These are phyloP conservation scores for Cricetomys ansorgei DNA, from an alignment of 2,113 vertebrate genomes.

Conservation along the genomic window DNA sequence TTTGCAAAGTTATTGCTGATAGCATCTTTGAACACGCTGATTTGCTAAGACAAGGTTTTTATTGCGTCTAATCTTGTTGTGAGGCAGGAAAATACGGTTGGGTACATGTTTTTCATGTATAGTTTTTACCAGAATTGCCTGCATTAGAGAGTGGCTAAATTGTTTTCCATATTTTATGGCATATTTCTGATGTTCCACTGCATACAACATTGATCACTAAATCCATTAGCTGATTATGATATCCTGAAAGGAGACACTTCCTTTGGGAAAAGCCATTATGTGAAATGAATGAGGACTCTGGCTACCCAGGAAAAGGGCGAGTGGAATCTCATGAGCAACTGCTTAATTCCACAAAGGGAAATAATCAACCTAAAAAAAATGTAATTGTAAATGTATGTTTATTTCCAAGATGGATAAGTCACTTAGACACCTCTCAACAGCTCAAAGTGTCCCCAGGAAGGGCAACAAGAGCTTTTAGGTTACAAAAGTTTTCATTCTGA, in stretches of 20 bases:
- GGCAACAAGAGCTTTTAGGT: neutral
- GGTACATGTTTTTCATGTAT: constrained; percentile 62
- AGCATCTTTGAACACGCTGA: constrained; percentile 79
- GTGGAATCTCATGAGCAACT: constrained; percentile 45
- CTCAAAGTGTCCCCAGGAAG: neutral
- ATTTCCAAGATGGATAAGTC: neutral
- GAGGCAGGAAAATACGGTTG: constrained; percentile 70
- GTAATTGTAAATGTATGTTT: neutral
- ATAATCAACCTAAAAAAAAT: neutral
- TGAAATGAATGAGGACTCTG: constrained; percentile 69
- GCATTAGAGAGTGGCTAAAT: constrained; percentile 72
- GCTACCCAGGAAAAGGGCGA: neutral
- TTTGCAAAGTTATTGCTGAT: constrained; percentile 81
- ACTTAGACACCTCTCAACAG: neutral
- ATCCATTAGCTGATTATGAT: constrained; percentile 77
- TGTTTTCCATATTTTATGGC: constrained; percentile 71
- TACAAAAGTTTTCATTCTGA: neutral
- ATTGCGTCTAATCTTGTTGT: constrained; percentile 82
- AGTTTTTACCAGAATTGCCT: constrained; percentile 76
- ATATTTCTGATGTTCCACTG: constrained; percentile 71
- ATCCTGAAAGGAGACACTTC: constrained; percentile 75
- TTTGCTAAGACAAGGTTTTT: constrained; percentile 84
- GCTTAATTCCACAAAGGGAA: constrained; percentile 60
- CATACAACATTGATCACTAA: constrained; percentile 79
- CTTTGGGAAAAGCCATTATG: constrained; percentile 79